Evolutionary conservation across 53 echinoderm and acorn worm species (phyloP).

Genomic region (Crossaster papposus): DNA sequence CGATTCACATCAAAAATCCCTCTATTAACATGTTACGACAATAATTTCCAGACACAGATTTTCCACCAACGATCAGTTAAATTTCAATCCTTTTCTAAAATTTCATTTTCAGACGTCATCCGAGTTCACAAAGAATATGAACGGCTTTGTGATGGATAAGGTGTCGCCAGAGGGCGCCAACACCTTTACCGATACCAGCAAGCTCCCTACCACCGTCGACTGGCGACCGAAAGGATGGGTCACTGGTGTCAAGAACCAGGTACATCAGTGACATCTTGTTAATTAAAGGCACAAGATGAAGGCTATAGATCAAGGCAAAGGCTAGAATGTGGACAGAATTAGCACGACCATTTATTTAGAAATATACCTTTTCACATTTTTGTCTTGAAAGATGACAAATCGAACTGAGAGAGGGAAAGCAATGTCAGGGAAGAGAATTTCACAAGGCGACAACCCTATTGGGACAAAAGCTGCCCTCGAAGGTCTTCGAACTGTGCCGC

Average conservation of each 20-base stretch:
- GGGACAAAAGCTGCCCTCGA: too few species aligned
- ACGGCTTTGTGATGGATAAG: conserved; percentile 30
- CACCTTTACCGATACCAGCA: background rate
- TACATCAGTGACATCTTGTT: conserved; percentile 11
- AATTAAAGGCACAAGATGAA: too few species aligned
- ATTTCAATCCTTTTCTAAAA: background rate
- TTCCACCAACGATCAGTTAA: background rate
- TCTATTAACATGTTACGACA: background rate
- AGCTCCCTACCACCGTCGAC: conserved; percentile 66
- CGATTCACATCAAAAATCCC: too few species aligned
- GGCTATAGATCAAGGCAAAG: too few species aligned
- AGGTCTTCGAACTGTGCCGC: too few species aligned
- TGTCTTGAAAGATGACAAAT: too few species aligned
- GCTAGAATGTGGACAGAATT: too few species aligned
- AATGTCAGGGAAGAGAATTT: too few species aligned
- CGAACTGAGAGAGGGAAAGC: too few species aligned
- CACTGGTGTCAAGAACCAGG: conserved; percentile 82
- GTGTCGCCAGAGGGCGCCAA: background rate
- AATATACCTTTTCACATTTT: too few species aligned
- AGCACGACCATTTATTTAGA: too few species aligned
- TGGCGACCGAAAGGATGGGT: conserved; percentile 84
- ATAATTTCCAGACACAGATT: background rate
- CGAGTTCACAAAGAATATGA: conserved; percentile 43
- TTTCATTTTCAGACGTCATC: background rate
- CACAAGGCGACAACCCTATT: too few species aligned